These are phyloP conservation scores for Nephrotoma appendiculata DNA, from an alignment of 2,888 invertebrate species.

Conservation along the genomic window DNA sequence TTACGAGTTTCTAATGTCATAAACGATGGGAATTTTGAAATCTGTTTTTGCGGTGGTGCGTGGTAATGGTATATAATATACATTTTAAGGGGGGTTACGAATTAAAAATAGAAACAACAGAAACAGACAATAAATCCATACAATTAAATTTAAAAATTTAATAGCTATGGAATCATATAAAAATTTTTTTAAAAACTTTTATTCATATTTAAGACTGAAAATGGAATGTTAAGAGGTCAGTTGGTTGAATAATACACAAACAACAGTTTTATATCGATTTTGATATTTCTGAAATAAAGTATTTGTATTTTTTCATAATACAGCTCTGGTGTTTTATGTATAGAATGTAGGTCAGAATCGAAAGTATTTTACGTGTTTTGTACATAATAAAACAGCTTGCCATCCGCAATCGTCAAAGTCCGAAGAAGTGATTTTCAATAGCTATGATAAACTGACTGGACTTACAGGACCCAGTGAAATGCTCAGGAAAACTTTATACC, in stretches of 20 bases:
- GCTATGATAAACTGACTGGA: too few species aligned
- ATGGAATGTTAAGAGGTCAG: neutral
- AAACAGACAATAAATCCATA: neutral
- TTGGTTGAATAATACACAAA: neutral
- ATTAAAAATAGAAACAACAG: neutral
- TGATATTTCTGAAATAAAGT: neutral
- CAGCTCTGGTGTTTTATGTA: too few species aligned
- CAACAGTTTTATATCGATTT: neutral
- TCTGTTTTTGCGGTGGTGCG: neutral
- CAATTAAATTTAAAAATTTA: neutral
- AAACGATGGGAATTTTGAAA: neutral
- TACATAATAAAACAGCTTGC: too few species aligned
- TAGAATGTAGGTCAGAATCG: too few species aligned
- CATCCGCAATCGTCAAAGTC: too few species aligned
- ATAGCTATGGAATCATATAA: neutral
- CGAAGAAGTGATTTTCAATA: too few species aligned
- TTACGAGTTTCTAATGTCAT: neutral
- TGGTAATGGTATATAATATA: too few species aligned
- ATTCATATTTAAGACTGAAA: neutral
- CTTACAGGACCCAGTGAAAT: too few species aligned
- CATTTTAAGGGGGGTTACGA: neutral
- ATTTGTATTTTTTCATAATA: too few species aligned
- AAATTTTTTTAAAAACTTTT: neutral
- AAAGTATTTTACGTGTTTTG: too few species aligned
- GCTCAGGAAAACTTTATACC: too few species aligned